A percentile compares a stretch with the other conserved stretches of the same genome.
These are phyloP conservation scores for Xestia c-nigrum DNA, from an alignment of 2,888 invertebrate species.

Conservation along the genomic window DNA sequence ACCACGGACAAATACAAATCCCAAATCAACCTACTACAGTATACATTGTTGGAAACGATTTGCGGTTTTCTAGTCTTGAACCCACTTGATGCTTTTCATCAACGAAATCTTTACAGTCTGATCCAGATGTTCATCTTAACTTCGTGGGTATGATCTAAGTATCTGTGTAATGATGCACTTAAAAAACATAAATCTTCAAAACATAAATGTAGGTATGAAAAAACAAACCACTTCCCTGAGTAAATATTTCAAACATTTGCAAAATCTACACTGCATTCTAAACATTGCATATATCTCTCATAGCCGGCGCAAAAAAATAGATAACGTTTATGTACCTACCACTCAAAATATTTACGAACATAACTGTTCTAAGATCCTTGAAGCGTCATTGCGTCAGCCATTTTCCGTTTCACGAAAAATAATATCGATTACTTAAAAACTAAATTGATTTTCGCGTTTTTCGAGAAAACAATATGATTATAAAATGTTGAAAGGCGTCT, in stretches of 20 bases:
- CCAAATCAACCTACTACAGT: too few relatives aligned
- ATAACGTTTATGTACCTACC: conserved; percentile 26
- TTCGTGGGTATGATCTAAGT: neutral
- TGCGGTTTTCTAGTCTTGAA: too few relatives aligned
- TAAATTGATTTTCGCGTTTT: conserved; percentile 22
- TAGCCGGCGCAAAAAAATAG: conserved; percentile 36
- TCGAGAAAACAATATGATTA: conserved; percentile 25
- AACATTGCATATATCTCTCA: conserved; percentile 32
- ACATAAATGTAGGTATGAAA: conserved; percentile 4
- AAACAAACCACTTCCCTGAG: conserved; percentile 31
- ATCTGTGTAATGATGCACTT: neutral
- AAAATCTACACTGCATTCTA: conserved; percentile 34
- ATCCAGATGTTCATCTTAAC: neutral
- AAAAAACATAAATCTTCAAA: conserved; percentile 19
- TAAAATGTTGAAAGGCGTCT: conserved; percentile 36
- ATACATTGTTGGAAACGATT: too few relatives aligned
- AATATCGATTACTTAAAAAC: conserved; percentile 23
- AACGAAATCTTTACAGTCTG: neutral
- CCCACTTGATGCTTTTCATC: neutral
- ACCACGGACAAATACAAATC: neutral
- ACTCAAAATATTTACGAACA: conserved; percentile 44
- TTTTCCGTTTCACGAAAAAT: conserved; percentile 18
- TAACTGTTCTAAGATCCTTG: conserved; percentile 34
- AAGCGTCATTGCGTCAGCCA: conserved; percentile 21
- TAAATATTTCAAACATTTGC: conserved; percentile 43